Base-by-base conservation (phyloP, 2,113 vertebrate species). In the Miniopterus natalensis region DNA sequence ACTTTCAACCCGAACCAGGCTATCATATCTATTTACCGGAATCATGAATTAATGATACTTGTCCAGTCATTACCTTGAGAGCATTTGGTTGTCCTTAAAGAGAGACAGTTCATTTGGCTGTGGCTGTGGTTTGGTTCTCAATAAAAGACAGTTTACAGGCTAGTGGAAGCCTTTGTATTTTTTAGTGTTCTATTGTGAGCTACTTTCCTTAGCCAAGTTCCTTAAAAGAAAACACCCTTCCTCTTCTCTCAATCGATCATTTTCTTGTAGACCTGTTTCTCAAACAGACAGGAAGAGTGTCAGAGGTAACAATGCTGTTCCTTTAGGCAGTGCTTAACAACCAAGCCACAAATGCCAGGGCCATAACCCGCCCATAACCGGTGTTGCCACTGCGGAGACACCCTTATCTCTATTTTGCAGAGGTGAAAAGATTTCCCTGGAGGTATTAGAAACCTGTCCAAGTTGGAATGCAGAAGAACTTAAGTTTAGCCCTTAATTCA, bases 21-120 rank as follows among this genome's bases (percentile, higher is more conserved):
- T 84, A 18, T 91, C 80, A 70, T 84, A 65, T 83, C 57, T 84
- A 11, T 71, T 51, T 51, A 42, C 51, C 42, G 57, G 73, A 70
- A 68, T 68, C 70, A 47, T 17, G 88, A 94, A 84, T 94, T 74
- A 92, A 93, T 84, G 73, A 75, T 27, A 85, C 87, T 88, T 95
- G 63, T 83, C 55, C 3, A 51, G 51, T 80, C 40, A 70, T 94
- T 94, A 94, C 80, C 91, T 95, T 86, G 66, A 96, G 71, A 95
- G 85, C 73, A 77, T 88, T 74, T 70, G 55, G n/a, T 93, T 91
- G 45, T 88, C n/a, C 83, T 85, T 88, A 65, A 84, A 87, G 63
- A 90, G 49, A 93, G 40, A 73, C 20, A 21, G 40, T 80, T 95
- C 40, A 18, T 92, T 94, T 87, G 84, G 75, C 55, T 95, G 47